These are phyloP conservation scores for Archocentrus centrarchus DNA, from an alignment of 2,113 vertebrate genomes.

Conservation along the genomic window DNA sequence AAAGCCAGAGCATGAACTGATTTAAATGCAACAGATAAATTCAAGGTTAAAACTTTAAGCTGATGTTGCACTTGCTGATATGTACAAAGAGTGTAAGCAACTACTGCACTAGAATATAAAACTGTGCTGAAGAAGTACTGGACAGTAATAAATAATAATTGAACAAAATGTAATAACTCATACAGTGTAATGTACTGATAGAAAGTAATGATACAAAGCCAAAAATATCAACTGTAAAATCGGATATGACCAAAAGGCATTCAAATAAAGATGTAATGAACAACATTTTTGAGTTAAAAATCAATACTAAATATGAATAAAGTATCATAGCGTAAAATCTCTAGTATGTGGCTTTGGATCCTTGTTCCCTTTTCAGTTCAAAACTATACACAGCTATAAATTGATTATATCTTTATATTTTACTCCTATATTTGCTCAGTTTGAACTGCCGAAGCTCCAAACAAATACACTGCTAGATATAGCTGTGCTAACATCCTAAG, in stretches of 20 bases:
- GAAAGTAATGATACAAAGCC: neutral
- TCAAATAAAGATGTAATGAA: neutral
- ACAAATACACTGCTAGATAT: neutral
- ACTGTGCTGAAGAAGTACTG: neutral
- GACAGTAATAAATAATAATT: neutral
- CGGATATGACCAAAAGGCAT: neutral
- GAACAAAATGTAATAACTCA: neutral
- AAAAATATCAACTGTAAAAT: neutral
- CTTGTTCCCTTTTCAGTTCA: neutral
- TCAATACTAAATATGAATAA: neutral
- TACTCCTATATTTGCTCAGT: neutral
- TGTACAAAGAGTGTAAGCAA: neutral
- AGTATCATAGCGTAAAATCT: neutral
- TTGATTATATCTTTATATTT: neutral
- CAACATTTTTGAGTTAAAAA: neutral
- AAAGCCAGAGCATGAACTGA: neutral
- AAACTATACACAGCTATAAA: neutral
- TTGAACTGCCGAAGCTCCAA: neutral
- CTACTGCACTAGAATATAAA: neutral
- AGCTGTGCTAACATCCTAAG: neutral
- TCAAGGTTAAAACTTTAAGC: too few relatives aligned
- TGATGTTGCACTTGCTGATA: neutral
- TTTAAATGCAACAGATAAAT: neutral
- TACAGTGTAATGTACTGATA: neutral
- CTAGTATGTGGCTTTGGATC: neutral